These are phyloP conservation scores for Andricus quercusramuli DNA, from an alignment of 2,888 invertebrate genomes.

Conservation along the genomic window DNA sequence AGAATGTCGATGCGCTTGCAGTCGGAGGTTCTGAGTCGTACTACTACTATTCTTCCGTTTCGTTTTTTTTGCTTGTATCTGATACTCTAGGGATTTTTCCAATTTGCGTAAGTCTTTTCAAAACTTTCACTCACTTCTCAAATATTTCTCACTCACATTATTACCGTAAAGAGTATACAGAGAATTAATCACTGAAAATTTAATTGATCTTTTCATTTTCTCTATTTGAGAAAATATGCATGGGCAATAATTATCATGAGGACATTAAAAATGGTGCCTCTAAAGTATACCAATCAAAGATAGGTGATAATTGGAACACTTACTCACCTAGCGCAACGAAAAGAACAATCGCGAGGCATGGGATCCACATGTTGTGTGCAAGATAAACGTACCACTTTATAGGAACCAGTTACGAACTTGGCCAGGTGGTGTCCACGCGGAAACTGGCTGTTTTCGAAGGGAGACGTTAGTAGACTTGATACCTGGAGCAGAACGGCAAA, in stretches of 20 bases:
- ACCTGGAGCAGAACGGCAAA: slow-evolving; percentile 63
- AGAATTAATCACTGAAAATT: neutral
- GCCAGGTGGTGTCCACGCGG: slow-evolving; percentile 68
- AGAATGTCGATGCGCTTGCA: slow-evolving; percentile 18
- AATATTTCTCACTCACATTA: neutral
- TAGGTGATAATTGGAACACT: slow-evolving; percentile 23
- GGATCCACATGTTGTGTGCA: slow-evolving; percentile 51
- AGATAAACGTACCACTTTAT: slow-evolving; percentile 38
- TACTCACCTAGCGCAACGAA: slow-evolving; percentile 55
- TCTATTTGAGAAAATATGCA: neutral
- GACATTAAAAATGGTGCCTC: neutral
- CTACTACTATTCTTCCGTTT: neutral
- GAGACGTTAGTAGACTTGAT: slow-evolving; percentile 62
- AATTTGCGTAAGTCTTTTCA: neutral
- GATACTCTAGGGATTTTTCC: neutral
- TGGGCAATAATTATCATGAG: neutral
- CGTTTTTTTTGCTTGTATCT: slow-evolving; percentile 2
- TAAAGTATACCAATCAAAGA: neutral
- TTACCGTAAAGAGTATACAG: neutral
- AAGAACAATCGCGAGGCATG: slow-evolving; percentile 48
- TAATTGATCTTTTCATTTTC: neutral
- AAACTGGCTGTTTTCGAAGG: slow-evolving; percentile 69
- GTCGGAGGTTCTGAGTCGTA: neutral
- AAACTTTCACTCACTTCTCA: slow-evolving; percentile 4
- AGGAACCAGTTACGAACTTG: slow-evolving; percentile 46